A percentile compares a stretch with the other conserved stretches of the same genome.
phyloP scores from a whole-genome alignment of 2,113 vertebrate genomes.

The Orycteropus afer region DNA sequence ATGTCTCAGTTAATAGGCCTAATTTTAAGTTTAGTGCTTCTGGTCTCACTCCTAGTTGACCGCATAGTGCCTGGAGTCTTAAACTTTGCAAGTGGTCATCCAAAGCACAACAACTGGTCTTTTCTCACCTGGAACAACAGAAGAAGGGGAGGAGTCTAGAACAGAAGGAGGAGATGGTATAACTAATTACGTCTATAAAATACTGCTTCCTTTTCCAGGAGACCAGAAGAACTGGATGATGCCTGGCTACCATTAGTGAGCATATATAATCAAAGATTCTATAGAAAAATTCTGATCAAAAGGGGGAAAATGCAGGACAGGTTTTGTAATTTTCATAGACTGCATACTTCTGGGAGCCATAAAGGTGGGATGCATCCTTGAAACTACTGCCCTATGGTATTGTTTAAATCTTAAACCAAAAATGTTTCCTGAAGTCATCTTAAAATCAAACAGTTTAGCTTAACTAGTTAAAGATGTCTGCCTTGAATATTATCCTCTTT shows the following conservation, averaged over 20 bases:
- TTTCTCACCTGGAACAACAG: background rate
- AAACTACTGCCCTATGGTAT: background rate
- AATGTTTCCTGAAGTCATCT: background rate
- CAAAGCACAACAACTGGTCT: background rate
- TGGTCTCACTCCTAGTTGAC: background rate
- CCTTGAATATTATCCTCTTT: too few species aligned
- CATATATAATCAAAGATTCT: background rate
- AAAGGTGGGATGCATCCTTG: background rate
- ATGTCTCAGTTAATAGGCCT: background rate
- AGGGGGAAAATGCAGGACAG: background rate
- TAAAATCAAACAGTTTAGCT: background rate
- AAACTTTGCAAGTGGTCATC: background rate
- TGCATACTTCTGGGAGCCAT: background rate
- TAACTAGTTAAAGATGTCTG: background rate
- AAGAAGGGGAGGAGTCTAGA: background rate
- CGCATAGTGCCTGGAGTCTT: background rate
- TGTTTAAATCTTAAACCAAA: background rate
- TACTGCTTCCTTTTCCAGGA: background rate
- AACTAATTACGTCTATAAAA: background rate
- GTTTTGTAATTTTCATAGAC: background rate
- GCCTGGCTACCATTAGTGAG: background rate
- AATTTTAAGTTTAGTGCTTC: too few species aligned
- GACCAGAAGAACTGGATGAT: background rate
- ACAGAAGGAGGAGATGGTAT: background rate
- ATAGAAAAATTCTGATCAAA: background rate